phyloP scores from a whole-genome alignment of 2,113 vertebrate genomes.

The Menidia beryllina region DNA sequence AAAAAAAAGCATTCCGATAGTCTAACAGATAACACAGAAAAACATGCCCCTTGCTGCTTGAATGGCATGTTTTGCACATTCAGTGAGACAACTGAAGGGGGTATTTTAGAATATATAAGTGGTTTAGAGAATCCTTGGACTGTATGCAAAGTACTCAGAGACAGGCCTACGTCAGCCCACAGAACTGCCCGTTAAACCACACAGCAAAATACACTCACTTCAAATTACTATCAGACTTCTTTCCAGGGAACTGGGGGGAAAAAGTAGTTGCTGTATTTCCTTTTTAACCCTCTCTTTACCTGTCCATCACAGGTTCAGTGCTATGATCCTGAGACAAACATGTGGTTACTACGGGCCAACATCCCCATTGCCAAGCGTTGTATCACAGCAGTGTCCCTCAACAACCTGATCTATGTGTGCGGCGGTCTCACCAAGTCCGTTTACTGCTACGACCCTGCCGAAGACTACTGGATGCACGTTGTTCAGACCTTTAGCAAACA shows the following conservation, averaged over 20 bases:
- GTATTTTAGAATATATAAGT: conserved; percentile 33
- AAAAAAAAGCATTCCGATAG: not conserved
- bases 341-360: conserved; percentile 93
- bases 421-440: conserved; percentile 96
- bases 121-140: conserved; percentile 38
- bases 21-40: conserved; percentile 1
- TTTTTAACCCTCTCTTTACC: conserved; percentile 2
- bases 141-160: conserved; percentile 20
- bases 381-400: conserved; percentile 95
- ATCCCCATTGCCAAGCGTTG: conserved; percentile 98
- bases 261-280: not conserved
- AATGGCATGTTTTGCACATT: not conserved
- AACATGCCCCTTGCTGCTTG: not conserved
- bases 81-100: conserved; percentile 1
- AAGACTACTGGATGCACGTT: conserved; percentile 98
- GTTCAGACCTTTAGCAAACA: conserved; percentile 96
- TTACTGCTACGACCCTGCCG: conserved; percentile 95
- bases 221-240: no score
- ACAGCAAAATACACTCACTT: not conserved
- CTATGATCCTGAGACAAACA: conserved; percentile 91
- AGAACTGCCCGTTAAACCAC: conserved; percentile 6
- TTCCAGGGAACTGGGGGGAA: no score
- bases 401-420: conserved; percentile 96
- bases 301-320: conserved; percentile 90
- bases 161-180: conserved; percentile 12